Evolutionary conservation across 2,888 invertebrate species (phyloP).

Genomic region (Cataglyphis rosenhaueri): DNA sequence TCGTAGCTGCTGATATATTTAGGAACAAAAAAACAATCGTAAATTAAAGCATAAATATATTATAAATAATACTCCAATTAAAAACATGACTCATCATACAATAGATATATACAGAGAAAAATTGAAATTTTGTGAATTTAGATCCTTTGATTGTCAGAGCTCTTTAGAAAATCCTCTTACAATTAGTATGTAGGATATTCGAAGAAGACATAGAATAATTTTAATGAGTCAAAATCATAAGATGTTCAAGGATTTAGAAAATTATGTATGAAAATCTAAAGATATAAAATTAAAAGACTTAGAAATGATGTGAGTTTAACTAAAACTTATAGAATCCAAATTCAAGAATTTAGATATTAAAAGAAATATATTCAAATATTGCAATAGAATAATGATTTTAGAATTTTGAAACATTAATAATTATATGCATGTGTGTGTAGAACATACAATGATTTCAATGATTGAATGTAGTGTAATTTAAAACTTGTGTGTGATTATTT

Average conservation of each 20-base stretch:
- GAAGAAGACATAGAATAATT: background rate
- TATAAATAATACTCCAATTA: conserved; percentile 29
- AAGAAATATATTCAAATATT: background rate
- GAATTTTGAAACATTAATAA: background rate
- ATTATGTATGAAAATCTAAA: background rate
- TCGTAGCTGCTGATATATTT: conserved; percentile 3
- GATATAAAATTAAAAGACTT: background rate
- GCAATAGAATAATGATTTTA: conserved; percentile 12
- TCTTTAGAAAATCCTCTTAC: background rate
- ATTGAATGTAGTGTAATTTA: background rate
- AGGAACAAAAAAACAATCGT: background rate
- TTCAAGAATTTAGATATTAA: conserved; percentile 18
- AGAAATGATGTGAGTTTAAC: background rate
- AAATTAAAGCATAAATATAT: conserved; percentile 17
- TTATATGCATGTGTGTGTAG: too few relatives aligned
- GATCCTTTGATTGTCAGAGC: background rate
- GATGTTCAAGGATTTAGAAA: background rate
- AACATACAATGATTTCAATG: background rate
- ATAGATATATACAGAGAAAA: background rate
- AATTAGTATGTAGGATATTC: background rate
- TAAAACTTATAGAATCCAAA: conserved; percentile 11
- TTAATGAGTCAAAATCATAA: background rate
- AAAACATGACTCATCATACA: background rate
- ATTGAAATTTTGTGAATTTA: background rate
- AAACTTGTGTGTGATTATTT: background rate